phyloP scores from a whole-genome alignment of 2,888 invertebrate genomes.

The Agonum fuliginosum region DNA sequence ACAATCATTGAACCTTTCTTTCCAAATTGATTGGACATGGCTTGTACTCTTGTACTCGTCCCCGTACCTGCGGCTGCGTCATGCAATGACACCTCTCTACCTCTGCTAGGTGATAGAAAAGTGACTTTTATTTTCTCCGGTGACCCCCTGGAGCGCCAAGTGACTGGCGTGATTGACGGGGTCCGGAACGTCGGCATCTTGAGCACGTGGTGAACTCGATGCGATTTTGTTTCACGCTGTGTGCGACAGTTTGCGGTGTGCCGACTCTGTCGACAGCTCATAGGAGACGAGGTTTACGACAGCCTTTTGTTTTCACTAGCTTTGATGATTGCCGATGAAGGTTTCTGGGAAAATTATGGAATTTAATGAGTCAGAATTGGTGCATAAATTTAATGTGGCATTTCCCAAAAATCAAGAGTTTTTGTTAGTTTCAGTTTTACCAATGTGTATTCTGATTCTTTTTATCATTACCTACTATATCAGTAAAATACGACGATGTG shows the following conservation, averaged over 20 bases:
- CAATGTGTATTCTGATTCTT: too few relatives aligned
- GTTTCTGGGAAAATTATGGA: neutral
- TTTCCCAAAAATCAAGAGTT: neutral
- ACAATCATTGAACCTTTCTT: conserved; percentile 10
- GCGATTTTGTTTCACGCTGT: conserved; percentile 51
- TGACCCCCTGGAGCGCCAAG: conserved; percentile 31
- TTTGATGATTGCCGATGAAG: conserved; percentile 29
- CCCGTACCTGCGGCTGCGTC: neutral
- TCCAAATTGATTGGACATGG: conserved; percentile 21
- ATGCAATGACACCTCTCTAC: conserved; percentile 23
- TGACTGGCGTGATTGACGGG: conserved; percentile 50
- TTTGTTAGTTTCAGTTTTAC: too few relatives aligned
- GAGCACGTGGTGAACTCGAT: conserved; percentile 26
- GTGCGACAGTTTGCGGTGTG: conserved; percentile 49
- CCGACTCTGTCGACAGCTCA: conserved; percentile 53
- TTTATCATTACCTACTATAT: too few relatives aligned
- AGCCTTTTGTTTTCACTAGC: conserved; percentile 22
- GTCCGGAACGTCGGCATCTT: conserved; percentile 31
- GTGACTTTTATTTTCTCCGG: conserved; percentile 41
- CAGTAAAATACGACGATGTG: too few relatives aligned
- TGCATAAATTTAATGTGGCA: neutral
- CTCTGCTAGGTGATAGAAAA: conserved; percentile 11
- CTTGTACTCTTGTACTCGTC: too few relatives aligned
- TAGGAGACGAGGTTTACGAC: conserved; percentile 4
- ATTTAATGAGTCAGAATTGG: neutral